Evolutionary conservation across 2,113 vertebrate genomes (phyloP).

Genomic region (Acinonyx jubatus): DNA sequence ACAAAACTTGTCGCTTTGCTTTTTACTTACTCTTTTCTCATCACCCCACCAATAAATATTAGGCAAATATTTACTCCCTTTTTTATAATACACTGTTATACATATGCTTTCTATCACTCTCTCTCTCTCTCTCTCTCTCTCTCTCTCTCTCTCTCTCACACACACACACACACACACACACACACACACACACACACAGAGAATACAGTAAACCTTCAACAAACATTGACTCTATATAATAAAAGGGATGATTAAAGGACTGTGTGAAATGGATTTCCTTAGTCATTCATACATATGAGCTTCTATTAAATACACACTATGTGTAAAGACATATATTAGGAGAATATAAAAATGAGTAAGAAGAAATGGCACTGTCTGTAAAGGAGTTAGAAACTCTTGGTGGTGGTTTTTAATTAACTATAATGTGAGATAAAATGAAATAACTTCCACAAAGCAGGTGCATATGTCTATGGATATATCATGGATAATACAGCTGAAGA

Average conservation of each 20-base stretch:
- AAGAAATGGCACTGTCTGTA: neutral
- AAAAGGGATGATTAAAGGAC: neutral
- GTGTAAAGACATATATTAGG: neutral
- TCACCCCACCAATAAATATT: neutral
- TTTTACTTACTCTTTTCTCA: neutral
- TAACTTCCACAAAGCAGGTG: neutral
- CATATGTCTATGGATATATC: neutral
- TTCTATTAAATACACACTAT: neutral
- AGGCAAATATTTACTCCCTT: neutral
- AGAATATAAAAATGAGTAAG: neutral
- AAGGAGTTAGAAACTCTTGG: neutral
- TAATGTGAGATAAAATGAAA: neutral
- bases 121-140: neutral
- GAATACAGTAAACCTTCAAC: neutral
- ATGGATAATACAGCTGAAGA: neutral
- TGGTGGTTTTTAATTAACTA: neutral
- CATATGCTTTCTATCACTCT: neutral
- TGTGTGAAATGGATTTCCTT: neutral
- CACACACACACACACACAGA: neutral
- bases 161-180: neutral
- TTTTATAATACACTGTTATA: neutral
- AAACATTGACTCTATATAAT: neutral
- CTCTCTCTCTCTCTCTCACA: neutral
- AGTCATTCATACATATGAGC: neutral
- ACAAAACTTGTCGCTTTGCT: neutral